phyloP scores from a whole-genome alignment of 2,888 invertebrate genomes.

The Dromius quadrimaculatus region DNA sequence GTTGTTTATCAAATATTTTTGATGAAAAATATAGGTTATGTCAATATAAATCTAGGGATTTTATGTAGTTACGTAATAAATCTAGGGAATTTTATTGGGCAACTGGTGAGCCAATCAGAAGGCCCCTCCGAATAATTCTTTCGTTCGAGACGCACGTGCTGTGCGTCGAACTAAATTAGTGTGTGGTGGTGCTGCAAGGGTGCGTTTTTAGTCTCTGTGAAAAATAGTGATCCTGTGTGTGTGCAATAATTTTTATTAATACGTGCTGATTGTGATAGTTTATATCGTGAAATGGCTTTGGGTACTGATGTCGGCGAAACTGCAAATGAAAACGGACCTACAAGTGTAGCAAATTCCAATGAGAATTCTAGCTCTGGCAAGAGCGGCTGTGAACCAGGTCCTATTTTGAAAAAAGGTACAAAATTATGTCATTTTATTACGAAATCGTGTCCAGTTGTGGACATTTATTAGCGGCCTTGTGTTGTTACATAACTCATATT shows the following conservation, averaged over 20 bases:
- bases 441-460: neutral
- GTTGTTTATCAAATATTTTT: no score
- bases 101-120: conserved; percentile 42
- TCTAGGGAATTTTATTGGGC: neutral
- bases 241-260: conserved; percentile 47
- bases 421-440: neutral
- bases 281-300: conserved; percentile 60
- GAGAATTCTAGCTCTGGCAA: conserved; percentile 44
- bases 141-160: conserved; percentile 51
- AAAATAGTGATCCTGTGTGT: conserved; percentile 48
- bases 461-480: conserved; percentile 47
- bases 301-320: conserved; percentile 60
- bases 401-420: conserved; percentile 47
- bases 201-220: conserved; percentile 49
- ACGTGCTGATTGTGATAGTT: conserved; percentile 47
- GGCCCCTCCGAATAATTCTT: conserved; percentile 19
- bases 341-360: conserved; percentile 43
- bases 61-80: no score
- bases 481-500: conserved; percentile 49
- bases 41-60: neutral
- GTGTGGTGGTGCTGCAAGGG: conserved; percentile 48
- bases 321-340: conserved; percentile 55
- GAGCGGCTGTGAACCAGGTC: conserved; percentile 41
- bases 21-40: neutral
- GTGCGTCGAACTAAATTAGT: conserved; percentile 50